Percentiles rank a stretch among this genome's conserved stretches.
phyloP scores from a whole-genome alignment of 2,888 invertebrate genomes.

The Metallyticus violacea region DNA sequence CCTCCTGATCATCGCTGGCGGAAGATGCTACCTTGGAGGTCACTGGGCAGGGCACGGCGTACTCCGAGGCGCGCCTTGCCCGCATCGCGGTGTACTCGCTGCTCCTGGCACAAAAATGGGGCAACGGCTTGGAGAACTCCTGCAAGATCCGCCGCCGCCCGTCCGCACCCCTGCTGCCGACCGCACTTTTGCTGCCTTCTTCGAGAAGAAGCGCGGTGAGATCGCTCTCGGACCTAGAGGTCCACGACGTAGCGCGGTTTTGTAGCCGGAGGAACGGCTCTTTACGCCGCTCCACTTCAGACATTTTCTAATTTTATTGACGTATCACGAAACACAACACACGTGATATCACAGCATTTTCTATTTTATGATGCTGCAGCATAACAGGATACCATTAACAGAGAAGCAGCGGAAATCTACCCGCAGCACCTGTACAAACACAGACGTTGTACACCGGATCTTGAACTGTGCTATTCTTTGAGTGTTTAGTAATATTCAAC shows the following conservation, averaged over 20 bases:
- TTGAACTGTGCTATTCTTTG: too few relatives aligned
- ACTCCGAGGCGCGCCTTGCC: neutral
- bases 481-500: too few relatives aligned
- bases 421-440: too few relatives aligned
- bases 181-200: neutral
- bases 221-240: conserved; percentile 24
- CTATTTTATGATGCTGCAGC: neutral
- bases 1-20: neutral
- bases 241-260: conserved; percentile 32
- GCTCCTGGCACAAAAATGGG: neutral
- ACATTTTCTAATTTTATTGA: neutral
- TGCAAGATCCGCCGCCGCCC: neutral
- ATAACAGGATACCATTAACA: neutral
- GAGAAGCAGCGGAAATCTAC: neutral
- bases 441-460: too few relatives aligned
- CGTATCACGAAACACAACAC: neutral
- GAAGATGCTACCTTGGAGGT: neutral
- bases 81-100: neutral
- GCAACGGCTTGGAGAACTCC: neutral
- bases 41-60: neutral
- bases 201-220: neutral
- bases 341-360: neutral
- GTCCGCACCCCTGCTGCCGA: neutral
- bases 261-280: conserved; percentile 31
- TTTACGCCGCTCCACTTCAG: neutral